A percentile compares a stretch with the other conserved stretches of the same genome.
phyloP scores from a whole-genome alignment of 92 coral and sea anemone genomes.

The Phenganax marumi region DNA sequence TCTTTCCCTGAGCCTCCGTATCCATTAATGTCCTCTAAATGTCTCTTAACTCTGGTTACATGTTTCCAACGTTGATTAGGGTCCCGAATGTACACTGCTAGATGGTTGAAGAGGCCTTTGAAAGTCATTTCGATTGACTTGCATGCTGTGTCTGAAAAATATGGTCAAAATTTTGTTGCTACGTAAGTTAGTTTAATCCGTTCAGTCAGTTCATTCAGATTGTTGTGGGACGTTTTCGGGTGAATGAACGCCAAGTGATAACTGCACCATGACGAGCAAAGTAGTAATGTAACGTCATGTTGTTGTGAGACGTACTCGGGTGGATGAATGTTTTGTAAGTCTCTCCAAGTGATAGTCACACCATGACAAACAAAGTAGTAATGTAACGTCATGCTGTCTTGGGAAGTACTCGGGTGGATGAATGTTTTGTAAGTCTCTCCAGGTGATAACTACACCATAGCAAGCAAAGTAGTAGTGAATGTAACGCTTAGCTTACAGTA shows the following conservation, averaged over 20 bases:
- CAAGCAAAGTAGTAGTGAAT: background rate
- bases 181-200: no score
- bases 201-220: no score
- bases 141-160: slow-evolving; percentile 81
- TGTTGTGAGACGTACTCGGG: no score
- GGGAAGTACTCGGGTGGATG: background rate
- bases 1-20: slow-evolving; percentile 88
- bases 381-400: no score
- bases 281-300: background rate
- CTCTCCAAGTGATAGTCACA: no score
- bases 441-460: no score
- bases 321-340: background rate
- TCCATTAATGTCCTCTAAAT: slow-evolving; percentile 69
- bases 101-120: slow-evolving; percentile 83
- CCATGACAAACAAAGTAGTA: background rate
- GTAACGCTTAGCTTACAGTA: slow-evolving; percentile 72
- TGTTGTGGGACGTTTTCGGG: no score
- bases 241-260: background rate
- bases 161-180: no score
- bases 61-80: slow-evolving; percentile 93
- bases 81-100: slow-evolving; percentile 70
- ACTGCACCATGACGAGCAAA: no score
- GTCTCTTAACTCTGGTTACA: slow-evolving; percentile 82
- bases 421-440: no score
- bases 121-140: slow-evolving; percentile 80